Percentiles rank a stretch among this genome's conserved stretches.
Conservation (phyloP, 2,888 invertebrate genomes). For the Vandiemenella viatica region DNA sequence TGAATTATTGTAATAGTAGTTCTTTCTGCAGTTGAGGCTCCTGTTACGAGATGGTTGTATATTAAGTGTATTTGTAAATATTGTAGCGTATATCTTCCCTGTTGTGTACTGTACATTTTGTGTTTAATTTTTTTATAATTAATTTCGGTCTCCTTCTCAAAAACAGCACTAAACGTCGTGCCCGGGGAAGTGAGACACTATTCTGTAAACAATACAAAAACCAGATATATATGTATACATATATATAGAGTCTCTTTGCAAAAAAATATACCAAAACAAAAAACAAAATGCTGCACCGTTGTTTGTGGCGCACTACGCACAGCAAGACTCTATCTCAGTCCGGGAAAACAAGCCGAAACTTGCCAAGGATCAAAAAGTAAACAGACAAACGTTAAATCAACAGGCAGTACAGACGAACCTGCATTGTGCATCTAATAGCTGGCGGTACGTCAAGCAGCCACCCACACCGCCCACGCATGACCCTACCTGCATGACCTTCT, state of each 20-base stretch:
- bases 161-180: constrained; percentile 34
- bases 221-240: constrained; percentile 7
- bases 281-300: constrained; percentile 16
- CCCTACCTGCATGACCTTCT: too few relatives aligned
- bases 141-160: constrained; percentile 22
- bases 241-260: constrained; percentile 10
- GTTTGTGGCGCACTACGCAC: constrained; percentile 16
- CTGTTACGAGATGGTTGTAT: not conserved
- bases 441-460: not conserved
- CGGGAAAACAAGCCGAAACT: constrained; percentile 18
- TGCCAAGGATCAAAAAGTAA: constrained; percentile 13
- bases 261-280: too few relatives aligned
- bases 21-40: too few relatives aligned
- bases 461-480: not conserved
- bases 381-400: too few relatives aligned
- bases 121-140: constrained; percentile 14
- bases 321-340: constrained; percentile 12
- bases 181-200: constrained; percentile 29
- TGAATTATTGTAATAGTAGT: too few relatives aligned
- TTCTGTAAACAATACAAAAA: constrained; percentile 8
- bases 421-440: constrained; percentile 18
- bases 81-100: constrained; percentile 8
- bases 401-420: constrained; percentile 14
- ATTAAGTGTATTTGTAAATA: constrained; percentile 8
- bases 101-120: constrained; percentile 13